These are phyloP conservation scores for Temnothorax longispinosus DNA, from an alignment of 1,140 invertebrate species.

Conservation along the genomic window DNA sequence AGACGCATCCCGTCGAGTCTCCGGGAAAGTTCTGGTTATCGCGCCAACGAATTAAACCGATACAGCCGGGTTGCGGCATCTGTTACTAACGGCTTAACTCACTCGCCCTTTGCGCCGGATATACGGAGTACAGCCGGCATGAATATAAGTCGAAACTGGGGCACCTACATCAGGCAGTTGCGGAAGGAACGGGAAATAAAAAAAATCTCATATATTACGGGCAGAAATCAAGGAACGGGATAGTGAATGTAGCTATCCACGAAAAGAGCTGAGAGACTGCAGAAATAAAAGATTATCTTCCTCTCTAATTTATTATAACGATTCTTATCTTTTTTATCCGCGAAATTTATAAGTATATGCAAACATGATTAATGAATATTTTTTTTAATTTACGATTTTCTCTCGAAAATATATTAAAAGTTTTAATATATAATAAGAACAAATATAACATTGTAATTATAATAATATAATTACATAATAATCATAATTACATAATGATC, in stretches of 20 bases:
- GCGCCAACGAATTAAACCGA: constrained; percentile 71
- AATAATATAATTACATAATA: constrained; percentile 12
- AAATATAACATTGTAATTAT: neutral
- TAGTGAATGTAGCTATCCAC: constrained; percentile 47
- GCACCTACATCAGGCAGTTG: constrained; percentile 59
- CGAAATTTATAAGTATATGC: constrained; percentile 9
- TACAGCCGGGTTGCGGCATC: constrained; percentile 66
- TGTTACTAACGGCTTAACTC: constrained; percentile 73
- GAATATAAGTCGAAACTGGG: constrained; percentile 69
- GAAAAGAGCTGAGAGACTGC: constrained; percentile 25
- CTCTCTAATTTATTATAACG: constrained; percentile 39
- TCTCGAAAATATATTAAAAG: neutral
- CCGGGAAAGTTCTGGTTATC: constrained; percentile 71
- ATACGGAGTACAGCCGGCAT: constrained; percentile 54
- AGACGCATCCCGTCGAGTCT: constrained; percentile 55
- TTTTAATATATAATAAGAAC: neutral
- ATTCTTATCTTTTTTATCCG: constrained; percentile 43
- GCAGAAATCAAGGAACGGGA: constrained; percentile 50
- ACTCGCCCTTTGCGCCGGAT: constrained; percentile 60
- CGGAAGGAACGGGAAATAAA: constrained; percentile 62
- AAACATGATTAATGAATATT: neutral
- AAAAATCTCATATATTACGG: constrained; percentile 61
- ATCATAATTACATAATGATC: neutral
- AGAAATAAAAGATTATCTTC: constrained; percentile 37
- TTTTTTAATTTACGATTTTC: neutral